These are phyloP conservation scores for Drosophila meridiana DNA, from an alignment of 2,888 invertebrate species.

Conservation along the genomic window DNA sequence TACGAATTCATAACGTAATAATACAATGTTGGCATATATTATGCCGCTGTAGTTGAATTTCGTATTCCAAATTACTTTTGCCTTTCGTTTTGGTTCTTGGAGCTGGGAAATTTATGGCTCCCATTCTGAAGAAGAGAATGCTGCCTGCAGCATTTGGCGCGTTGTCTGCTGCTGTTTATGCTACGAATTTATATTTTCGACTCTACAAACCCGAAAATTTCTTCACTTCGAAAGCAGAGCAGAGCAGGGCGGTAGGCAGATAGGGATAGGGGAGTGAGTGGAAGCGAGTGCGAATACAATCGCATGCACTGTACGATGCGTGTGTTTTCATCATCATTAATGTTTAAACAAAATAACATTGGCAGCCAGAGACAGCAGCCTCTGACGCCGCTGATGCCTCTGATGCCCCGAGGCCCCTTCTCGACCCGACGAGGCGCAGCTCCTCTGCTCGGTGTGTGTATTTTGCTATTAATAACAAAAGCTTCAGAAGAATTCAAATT, in stretches of 20 bases:
- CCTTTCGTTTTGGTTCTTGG: neutral
- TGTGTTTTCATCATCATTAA: constrained; percentile 76
- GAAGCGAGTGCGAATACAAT: constrained; percentile 36
- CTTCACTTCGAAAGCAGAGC: constrained; percentile 6
- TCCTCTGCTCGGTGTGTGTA: constrained; percentile 69
- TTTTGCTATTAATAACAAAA: constrained; percentile 83
- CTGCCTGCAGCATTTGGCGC: constrained; percentile 11
- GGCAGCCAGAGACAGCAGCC: constrained; percentile 57
- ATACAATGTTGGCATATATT: constrained; percentile 14
- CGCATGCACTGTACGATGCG: constrained; percentile 52
- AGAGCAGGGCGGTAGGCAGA: neutral
- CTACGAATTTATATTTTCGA: constrained; percentile 15
- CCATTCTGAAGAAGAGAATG: constrained; percentile 14
- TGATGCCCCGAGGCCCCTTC: neutral
- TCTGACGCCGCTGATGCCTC: constrained; percentile 5
- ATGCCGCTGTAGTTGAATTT: neutral
- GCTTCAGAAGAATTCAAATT: constrained; percentile 76
- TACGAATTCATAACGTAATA: neutral
- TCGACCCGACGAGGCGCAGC: constrained; percentile 5
- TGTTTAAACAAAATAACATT: constrained; percentile 80
- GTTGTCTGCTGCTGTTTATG: constrained; percentile 49
- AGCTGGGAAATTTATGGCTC: constrained; percentile 26
- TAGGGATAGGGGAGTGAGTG: neutral
- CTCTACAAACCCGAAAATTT: constrained; percentile 40
- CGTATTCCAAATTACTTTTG: constrained; percentile 4